Evolutionary conservation across 1,140 invertebrate genomes (phyloP).

Genomic region (Laodelphax striatellus): DNA sequence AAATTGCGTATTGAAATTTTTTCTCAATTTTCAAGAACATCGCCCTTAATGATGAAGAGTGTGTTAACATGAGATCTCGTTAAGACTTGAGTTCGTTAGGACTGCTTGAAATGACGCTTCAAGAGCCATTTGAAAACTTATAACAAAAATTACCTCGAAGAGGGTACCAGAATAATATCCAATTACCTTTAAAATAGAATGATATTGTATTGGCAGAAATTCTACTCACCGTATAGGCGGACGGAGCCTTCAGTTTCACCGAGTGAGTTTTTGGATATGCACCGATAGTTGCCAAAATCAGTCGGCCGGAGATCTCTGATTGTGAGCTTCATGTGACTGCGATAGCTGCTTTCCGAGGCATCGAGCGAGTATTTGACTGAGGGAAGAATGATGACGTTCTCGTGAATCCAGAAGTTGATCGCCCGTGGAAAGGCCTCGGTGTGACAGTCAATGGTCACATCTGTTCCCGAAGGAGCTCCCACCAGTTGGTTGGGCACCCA

Average conservation of each 20-base stretch:
- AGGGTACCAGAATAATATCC: too few species aligned
- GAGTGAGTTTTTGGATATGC: constrained; percentile 84
- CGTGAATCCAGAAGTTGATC: constrained; percentile 85
- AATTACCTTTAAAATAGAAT: too few species aligned
- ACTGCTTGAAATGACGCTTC: too few species aligned
- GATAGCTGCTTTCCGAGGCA: constrained; percentile 67
- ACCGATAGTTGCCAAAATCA: constrained; percentile 76
- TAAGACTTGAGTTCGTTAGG: too few species aligned
- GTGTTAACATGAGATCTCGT: too few species aligned
- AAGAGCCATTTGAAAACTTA: too few species aligned
- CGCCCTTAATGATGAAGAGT: too few species aligned
- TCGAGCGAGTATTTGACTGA: constrained; percentile 72
- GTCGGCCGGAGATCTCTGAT: constrained; percentile 61
- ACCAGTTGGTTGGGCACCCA: constrained; percentile 86
- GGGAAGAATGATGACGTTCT: constrained; percentile 72
- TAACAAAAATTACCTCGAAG: too few species aligned
- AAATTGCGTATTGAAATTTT: too few species aligned
- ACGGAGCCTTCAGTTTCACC: constrained; percentile 87
- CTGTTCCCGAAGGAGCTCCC: constrained; percentile 72
- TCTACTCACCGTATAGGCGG: constrained; percentile 69
- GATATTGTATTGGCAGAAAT: too few species aligned
- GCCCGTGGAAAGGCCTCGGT: constrained; percentile 84
- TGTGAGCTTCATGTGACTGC: constrained; percentile 74
- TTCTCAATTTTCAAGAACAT: too few species aligned
- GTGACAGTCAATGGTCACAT: constrained; percentile 85